A percentile compares a stretch with the other conserved stretches of the same genome.
Conservation (phyloP, 1,140 invertebrate genomes). For the Dendroctonus valens region DNA sequence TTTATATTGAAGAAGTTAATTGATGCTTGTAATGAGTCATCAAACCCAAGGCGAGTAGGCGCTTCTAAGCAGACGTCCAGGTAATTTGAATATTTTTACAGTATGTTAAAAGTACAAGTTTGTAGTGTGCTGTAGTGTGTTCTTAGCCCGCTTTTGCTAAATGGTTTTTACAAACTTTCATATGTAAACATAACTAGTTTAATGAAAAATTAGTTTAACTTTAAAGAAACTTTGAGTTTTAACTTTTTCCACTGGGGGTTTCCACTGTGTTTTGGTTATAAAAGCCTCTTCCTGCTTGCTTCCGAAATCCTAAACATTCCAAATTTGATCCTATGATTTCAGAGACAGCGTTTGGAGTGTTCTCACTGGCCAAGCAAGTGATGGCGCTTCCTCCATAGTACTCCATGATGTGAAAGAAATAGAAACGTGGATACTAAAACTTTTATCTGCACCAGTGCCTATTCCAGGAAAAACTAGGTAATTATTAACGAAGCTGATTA, state of each 20-base stretch:
- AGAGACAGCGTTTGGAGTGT: constrained; percentile 94
- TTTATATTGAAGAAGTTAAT: constrained; percentile 93
- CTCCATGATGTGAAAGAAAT: constrained; percentile 96
- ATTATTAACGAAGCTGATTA: not conserved
- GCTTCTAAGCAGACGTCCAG: constrained; percentile 81
- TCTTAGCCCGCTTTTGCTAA: too few relatives aligned
- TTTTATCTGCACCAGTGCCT: constrained; percentile 95
- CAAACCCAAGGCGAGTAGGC: constrained; percentile 80
- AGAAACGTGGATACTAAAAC: constrained; percentile 95
- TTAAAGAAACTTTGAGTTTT: too few relatives aligned
- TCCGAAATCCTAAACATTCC: too few relatives aligned
- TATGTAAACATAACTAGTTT: too few relatives aligned
- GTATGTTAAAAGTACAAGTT: not conserved
- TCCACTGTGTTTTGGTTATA: too few relatives aligned
- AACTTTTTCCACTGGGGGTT: too few relatives aligned
- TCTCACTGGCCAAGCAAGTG: constrained; percentile 71
- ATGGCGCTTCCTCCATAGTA: constrained; percentile 81
- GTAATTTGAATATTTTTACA: constrained; percentile 53
- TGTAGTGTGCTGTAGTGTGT: not conserved
- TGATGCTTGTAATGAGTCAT: constrained; percentile 94
- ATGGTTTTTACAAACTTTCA: too few relatives aligned
- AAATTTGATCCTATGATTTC: not conserved
- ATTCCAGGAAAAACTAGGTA: constrained; percentile 94
- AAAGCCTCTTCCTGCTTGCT: too few relatives aligned
- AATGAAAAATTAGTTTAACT: too few relatives aligned